Base-by-base conservation (phyloP, 1,140 invertebrate genomes). In the Lasaia peninsularis region DNA sequence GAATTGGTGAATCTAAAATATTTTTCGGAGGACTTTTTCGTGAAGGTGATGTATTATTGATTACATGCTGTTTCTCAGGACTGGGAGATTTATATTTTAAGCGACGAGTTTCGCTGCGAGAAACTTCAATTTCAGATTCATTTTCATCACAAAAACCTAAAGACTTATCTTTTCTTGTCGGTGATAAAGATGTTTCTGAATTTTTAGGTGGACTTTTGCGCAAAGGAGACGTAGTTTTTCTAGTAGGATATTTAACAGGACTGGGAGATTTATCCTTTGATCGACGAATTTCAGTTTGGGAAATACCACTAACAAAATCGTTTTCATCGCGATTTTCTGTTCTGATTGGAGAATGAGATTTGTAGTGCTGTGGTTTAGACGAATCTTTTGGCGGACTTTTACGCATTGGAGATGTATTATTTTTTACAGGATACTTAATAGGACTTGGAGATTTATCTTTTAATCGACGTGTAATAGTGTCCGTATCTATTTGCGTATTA, bases 191-290 rank as follows among this genome's bases (percentile, higher is more conserved):
- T 18, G 11, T 44, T 16, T 44, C 14, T 16, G 37, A 40, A 2
- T 8, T 16, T 16, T 11, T 33, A 20, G 44, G 32, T 18, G 40
- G 28, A 12, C 12, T 60, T 16, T 48, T 50, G 12, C 21, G 37
- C 5, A 57, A 18, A 10, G 68, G 64, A 35, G 71, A 74, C 18
- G 62, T 40, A 34, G 34, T 54, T 55, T 58, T 31, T 53, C 28
- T 69, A 10, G 57, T 37, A 12, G 14, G 37, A 14, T 56, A 18
- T 12, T 37, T 66, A 57, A 57, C 35, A 12, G 62, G 60, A 49
- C 62, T 71, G 18, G 51, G 14, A 8, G 60, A 63, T 21, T 54
- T 28, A 24, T 55, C 11, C 33, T 60, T 54, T 3, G 34, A 33
- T 50, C 52, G 16, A 11, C 32, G 20, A 54, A 4, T 2, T 33